These are phyloP conservation scores for Atherix ibis DNA, from an alignment of 2,888 invertebrate species.

Conservation along the genomic window DNA sequence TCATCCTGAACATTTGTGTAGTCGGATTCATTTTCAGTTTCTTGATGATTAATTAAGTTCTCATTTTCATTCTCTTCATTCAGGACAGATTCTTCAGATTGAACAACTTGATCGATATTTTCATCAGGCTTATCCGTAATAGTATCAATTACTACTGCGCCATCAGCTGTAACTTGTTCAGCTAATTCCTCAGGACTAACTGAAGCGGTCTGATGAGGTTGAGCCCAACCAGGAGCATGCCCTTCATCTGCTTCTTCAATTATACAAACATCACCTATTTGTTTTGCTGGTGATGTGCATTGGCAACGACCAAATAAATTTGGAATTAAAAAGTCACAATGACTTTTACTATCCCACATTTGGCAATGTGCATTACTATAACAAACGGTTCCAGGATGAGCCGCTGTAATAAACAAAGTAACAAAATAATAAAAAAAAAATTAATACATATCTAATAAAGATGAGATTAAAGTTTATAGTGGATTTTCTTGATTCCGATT, in stretches of 20 bases:
- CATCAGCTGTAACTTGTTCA: too few relatives aligned
- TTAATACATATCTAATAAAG: background rate
- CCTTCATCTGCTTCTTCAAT: conserved; percentile 11
- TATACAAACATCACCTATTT: conserved; percentile 48
- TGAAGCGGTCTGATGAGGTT: conserved; percentile 5
- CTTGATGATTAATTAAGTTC: too few relatives aligned
- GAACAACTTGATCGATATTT: too few relatives aligned
- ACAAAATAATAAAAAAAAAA: background rate
- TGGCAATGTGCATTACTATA: conserved; percentile 81
- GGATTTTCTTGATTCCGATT: too few relatives aligned
- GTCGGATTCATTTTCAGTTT: too few relatives aligned
- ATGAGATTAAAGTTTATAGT: too few relatives aligned
- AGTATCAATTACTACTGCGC: too few relatives aligned
- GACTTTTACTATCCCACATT: conserved; percentile 65
- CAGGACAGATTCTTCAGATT: too few relatives aligned
- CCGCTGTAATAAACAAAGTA: conserved; percentile 44
- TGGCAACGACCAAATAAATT: conserved; percentile 79
- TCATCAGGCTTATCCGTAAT: too few relatives aligned
- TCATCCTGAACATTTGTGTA: too few relatives aligned
- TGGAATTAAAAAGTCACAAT: conserved; percentile 79
- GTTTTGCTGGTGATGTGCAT: conserved; percentile 52
- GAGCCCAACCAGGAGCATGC: conserved; percentile 3
- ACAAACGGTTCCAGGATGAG: conserved; percentile 72
- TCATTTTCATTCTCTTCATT: too few relatives aligned
- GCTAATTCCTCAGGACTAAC: conserved; percentile 1